Conservation (phyloP, 2,113 vertebrate genomes). For the Nannobrachium achirus region DNA sequence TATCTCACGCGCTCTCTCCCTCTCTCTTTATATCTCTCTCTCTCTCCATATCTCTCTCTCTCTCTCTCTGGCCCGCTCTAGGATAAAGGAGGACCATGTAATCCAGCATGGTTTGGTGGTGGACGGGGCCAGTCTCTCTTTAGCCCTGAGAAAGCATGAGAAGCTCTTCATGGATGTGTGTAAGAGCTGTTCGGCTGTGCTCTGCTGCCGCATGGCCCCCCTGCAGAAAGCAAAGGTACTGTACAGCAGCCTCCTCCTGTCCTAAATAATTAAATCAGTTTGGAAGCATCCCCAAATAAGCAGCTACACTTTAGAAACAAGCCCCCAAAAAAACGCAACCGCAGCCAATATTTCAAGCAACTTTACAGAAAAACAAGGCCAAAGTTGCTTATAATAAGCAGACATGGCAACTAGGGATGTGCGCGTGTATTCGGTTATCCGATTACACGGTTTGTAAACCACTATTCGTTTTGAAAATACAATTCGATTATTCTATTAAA, state of each 20-base stretch:
- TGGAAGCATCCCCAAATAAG: too few species aligned
- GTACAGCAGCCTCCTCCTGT: conserved; percentile 50
- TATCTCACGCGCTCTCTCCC: neutral
- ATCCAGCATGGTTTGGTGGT: conserved; percentile 97
- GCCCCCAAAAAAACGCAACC: too few species aligned
- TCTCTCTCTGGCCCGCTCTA: conserved; percentile 45
- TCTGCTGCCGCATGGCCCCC: conserved; percentile 98
- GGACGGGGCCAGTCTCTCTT: conserved; percentile 94
- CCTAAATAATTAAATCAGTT: too few species aligned
- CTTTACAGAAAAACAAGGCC: too few species aligned
- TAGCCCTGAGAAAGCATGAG: conserved; percentile 94
- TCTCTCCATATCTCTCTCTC: neutral
- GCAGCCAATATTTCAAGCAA: too few species aligned
- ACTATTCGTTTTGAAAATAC: too few species aligned
- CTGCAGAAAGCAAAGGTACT: conserved; percentile 96
- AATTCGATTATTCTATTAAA: too few species aligned
- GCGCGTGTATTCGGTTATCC: too few species aligned
- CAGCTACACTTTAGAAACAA: too few species aligned
- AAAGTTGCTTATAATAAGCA: too few species aligned
- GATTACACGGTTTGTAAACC: too few species aligned
- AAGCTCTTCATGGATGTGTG: conserved; percentile 98
- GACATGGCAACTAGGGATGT: too few species aligned
- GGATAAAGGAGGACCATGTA: conserved; percentile 95
- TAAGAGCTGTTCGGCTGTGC: conserved; percentile 92
- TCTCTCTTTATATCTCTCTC: neutral